Evolutionary conservation across 2,888 invertebrate species (phyloP), one percentile per base, ranked within the genome.

Genomic region (Lypha dubia): DNA sequence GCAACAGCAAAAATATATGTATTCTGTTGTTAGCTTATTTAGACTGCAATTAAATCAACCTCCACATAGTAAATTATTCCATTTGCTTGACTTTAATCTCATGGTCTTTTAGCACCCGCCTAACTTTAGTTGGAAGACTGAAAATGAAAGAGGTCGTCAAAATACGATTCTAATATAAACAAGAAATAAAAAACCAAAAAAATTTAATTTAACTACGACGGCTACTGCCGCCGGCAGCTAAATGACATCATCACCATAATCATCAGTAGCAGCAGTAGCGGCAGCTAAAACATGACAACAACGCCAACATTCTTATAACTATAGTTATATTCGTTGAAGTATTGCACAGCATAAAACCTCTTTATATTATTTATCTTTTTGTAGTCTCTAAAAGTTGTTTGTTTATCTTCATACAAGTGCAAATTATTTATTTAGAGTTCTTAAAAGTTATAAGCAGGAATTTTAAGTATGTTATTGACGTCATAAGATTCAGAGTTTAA

Each of bases 241-340:
- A 77, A 84, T 84, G 84, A 77, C 74, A 81, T 84, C 77, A 84
- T 73, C 71, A 22, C 44, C 71, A 53, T 46, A 67, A 53, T 53
- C 71, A 11, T 63, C 38, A 60, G 46, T 20, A 17, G 4, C 24
- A 41, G 41, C 35, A 53, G 32, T 8, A 51, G n/a, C 8, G 24
- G 6, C 28, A 28, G 2, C 28, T 28, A 28, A 28, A 28, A 5
- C 28, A 28, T 28, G 2, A 28, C 28, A n/a, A n/a, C 28, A 24
- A 28, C 35, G 49, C 53, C 58, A 71, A 32, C 28, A 58, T 20
- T 46, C 13, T 28, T 15, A n/a, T n/a, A n/a, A n/a, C n/a, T n/a
- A n/a, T n/a, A 71, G 15, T 44, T 44, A 32, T n/a, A 56, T n/a
- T n/a, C 49, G 24, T n/a, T n/a, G n/a, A n/a, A 46, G 46, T 49